phyloP scores from a whole-genome alignment of 2,797 vertebrate species.

The Alca torda region DNA sequence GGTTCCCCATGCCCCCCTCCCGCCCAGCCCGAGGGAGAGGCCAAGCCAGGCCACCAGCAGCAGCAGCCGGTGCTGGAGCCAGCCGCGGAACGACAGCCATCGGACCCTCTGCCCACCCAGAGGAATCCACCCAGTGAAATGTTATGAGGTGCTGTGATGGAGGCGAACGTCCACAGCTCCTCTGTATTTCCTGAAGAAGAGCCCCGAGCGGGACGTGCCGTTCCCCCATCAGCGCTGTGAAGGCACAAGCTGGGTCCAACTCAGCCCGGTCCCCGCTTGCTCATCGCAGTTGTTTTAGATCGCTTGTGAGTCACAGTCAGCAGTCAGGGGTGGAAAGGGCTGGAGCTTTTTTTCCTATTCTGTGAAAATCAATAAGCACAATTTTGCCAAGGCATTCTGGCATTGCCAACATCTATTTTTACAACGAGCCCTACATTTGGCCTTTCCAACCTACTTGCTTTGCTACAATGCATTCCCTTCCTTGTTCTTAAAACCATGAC shows the following conservation, averaged over 20 bases:
- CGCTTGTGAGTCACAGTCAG: constrained; percentile 2
- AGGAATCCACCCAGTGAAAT: background rate
- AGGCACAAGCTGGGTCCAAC: background rate
- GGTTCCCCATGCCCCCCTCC: rapidly evolving
- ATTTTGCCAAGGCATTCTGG: constrained; percentile 14
- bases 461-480: background rate
- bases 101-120: background rate
- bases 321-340: background rate
- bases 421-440: background rate
- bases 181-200: background rate
- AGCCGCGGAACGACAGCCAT: rapidly evolving
- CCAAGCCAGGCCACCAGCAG: background rate
- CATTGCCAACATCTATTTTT: constrained; percentile 5
- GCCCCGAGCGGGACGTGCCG: rapidly evolving
- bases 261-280: background rate
- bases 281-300: background rate
- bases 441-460: constrained; percentile 1
- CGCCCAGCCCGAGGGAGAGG: background rate
- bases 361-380: constrained; percentile 6
- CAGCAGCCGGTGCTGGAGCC: background rate
- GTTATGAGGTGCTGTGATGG: no score
- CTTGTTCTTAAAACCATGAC: background rate
- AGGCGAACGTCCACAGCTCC: background rate
- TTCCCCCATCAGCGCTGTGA: rapidly evolving
- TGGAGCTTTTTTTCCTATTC: background rate